Base-by-base conservation (phyloP, 2,113 vertebrate species). In the Macroglossus sobrinus region DNA sequence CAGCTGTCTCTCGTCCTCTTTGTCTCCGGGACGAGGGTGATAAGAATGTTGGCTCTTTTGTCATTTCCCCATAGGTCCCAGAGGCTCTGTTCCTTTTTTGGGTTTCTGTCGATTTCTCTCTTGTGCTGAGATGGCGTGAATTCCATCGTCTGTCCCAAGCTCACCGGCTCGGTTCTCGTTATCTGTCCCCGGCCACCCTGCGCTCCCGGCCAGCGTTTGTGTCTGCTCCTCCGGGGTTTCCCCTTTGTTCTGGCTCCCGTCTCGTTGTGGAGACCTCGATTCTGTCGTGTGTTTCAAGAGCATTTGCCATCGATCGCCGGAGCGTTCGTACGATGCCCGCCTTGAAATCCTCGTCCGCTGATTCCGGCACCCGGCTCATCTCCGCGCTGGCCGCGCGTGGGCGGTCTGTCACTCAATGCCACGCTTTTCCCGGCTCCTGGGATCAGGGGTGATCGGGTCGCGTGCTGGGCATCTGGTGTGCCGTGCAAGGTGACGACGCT, bases 91-190 rank as follows among this genome's bases (percentile, higher is more conserved):
- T 33, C 19, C 1, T 9, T 1, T 43, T 80, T n/a, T n/a, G n/a
- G 13, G 5, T 69, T 13, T 50, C 59, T 0, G 33, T 40, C 18
- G 0, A 26, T 38, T 43, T 43, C 21, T 15, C 21, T 59, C 18
- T 26, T 13, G 30, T 2, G 28, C 5, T 21, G 19, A 2, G 15
- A 2, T 1, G 0, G 5, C 12, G 43, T 2, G 15, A 61, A 19
- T 28, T 7, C 53, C 30, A 0, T 3, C 10, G 8, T 33, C 43
- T 11, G 66, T 14, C 50, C 87, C 24, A 3, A 2, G 7, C 3
- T 3, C 47, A 1, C 5, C 0, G 18, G 1, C 4, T 59, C 26
- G 19, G 13, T 13, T 33, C 93, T 21, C 18, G 19, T 53, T 26
- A 24, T 50, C 66, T 7, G 28, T 59, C 3, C 26, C 43, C 1